A percentile compares a stretch with the other conserved stretches of the same genome.
phyloP scores from a whole-genome alignment of 2,797 vertebrate species.

The Melopsittacus undulatus region DNA sequence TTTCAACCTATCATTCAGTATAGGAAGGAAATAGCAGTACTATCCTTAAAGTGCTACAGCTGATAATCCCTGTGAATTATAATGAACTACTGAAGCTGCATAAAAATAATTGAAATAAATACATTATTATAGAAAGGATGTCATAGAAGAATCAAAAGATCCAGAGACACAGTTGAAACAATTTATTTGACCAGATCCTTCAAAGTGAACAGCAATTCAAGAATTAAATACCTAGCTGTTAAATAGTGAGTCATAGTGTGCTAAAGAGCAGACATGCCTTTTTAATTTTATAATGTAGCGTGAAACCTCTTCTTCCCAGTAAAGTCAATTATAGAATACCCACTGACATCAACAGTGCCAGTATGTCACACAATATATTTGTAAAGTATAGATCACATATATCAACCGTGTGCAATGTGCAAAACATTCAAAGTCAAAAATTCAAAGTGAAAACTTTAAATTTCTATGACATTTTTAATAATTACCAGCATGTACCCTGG shows the following conservation, averaged over 20 bases:
- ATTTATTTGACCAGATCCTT: not conserved
- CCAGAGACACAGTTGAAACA: not conserved
- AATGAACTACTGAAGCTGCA: not conserved
- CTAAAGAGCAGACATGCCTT: not conserved
- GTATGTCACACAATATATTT: not conserved
- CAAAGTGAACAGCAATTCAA: not conserved
- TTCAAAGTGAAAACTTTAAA: not conserved
- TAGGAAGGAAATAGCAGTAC: not conserved
- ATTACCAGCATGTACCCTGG: not conserved
- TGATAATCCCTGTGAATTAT: not conserved
- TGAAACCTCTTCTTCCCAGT: not conserved
- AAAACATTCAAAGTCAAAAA: not conserved
- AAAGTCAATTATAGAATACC: not conserved
- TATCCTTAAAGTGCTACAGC: not conserved
- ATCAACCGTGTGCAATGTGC: not conserved
- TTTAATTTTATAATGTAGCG: not conserved
- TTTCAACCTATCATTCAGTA: not conserved
- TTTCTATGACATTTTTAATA: not conserved
- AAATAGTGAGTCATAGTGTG: not conserved
- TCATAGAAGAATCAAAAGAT: not conserved
- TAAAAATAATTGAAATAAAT: not conserved
- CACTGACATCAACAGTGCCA: not conserved
- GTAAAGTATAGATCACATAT: not conserved
- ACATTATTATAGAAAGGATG: not conserved
- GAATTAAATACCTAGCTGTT: not conserved